Conservation (phyloP, 2,113 vertebrate species). For the Oreochromis aureus region DNA sequence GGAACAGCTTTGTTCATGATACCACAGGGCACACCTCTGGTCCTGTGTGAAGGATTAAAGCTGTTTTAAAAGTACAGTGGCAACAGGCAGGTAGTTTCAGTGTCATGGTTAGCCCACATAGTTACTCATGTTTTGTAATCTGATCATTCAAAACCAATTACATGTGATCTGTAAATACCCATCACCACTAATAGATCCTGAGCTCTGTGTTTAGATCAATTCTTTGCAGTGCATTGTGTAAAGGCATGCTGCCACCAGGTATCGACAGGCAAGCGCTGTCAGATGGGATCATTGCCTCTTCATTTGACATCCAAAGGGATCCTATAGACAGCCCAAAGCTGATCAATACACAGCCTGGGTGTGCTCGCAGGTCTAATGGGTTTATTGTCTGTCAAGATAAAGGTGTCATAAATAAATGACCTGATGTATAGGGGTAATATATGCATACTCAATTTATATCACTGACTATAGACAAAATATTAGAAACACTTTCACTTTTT, state of each 20-base stretch:
- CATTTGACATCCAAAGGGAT: neutral
- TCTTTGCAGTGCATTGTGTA: conserved; percentile 3
- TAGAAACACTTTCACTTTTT: neutral
- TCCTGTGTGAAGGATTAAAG: neutral
- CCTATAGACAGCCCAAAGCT: neutral
- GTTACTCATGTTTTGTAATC: neutral
- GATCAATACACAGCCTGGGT: neutral
- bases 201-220: conserved; percentile 21
- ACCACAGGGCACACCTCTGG: neutral
- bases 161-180: neutral
- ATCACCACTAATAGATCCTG: neutral
- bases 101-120: no score
- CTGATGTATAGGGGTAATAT: neutral
- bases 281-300: neutral
- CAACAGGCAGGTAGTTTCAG: neutral
- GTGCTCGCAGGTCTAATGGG: neutral
- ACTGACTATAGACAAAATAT: neutral
- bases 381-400: neutral
- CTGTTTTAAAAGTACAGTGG: neutral
- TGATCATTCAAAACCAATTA: neutral
- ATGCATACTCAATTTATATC: neutral
- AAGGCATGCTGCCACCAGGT: neutral
- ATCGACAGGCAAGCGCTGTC: neutral
- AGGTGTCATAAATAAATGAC: neutral
- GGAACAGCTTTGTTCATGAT: neutral